Percentiles rank a stretch among this genome's conserved stretches.
phyloP scores from a whole-genome alignment of 1,140 invertebrate genomes.

The Pseudomyrmex flavicornis region DNA sequence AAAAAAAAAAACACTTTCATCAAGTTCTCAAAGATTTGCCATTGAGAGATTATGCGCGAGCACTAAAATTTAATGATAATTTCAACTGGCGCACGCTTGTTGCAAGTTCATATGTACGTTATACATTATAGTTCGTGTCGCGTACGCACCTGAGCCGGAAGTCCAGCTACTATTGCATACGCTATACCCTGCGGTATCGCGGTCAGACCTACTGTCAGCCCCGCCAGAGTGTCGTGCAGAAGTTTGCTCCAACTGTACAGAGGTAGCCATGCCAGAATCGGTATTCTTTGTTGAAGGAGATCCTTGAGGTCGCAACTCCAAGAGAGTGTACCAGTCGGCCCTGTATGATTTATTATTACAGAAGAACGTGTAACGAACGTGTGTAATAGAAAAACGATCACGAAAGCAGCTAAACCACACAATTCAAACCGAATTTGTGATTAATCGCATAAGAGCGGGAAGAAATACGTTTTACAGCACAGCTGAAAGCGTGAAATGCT shows the following conservation, averaged over 20 bases:
- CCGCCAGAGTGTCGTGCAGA: constrained; percentile 86
- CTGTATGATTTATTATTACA: constrained; percentile 7
- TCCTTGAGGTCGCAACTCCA: constrained; percentile 71
- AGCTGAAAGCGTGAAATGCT: too few relatives aligned
- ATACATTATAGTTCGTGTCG: neutral
- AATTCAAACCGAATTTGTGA: neutral
- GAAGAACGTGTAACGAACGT: constrained; percentile 28
- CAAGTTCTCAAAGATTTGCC: neutral
- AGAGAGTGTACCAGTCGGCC: constrained; percentile 28
- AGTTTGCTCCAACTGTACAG: constrained; percentile 84
- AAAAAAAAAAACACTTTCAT: neutral
- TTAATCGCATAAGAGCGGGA: too few relatives aligned
- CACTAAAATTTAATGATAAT: constrained; percentile 15
- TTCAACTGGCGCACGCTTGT: neutral
- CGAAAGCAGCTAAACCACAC: neutral
- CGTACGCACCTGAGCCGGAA: constrained; percentile 86
- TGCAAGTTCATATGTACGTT: neutral
- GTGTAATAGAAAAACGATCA: neutral
- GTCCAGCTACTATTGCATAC: constrained; percentile 88
- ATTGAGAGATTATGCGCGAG: too few relatives aligned
- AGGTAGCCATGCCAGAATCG: constrained; percentile 86
- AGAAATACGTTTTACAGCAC: too few relatives aligned
- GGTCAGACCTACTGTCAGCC: constrained; percentile 89
- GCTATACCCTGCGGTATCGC: constrained; percentile 90
- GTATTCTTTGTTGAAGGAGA: constrained; percentile 79